Evolutionary conservation across 2,888 invertebrate species (phyloP), one percentile per base, ranked within the genome.

Genomic region (Heliconius ismenius): DNA sequence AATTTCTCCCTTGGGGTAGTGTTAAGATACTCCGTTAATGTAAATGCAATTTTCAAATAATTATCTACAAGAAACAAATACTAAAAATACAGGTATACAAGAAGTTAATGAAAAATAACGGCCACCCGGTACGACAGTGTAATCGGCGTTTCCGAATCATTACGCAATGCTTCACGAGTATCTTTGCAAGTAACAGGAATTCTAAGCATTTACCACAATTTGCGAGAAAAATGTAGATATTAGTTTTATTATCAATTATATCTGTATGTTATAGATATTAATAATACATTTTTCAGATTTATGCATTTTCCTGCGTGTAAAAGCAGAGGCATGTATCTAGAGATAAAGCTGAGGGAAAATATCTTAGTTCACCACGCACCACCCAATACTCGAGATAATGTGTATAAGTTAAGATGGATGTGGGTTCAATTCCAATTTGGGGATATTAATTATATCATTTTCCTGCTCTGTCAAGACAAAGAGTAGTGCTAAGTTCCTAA

Each of bases 81-180:
- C 54, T 13, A 18, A 49, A 49, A 73, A 62, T 13, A 73, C 58
- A 70, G 28, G 49, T 58, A 63, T 21, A 62, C 39, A 63, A 62
- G 43, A 36, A 70, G 10, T 15, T 39, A 65, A 49, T 76, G 73
- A 63, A 74, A 70, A 70, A 74, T 77, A 77, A 74, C 63, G 62
- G 67, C 73, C 78, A 80, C 82, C 82, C 81, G 74, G 62, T 32
- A 32, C 81, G 82, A 76, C 80, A 74, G 79, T 80, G 84, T 83
- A 85, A 86, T 87, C 83, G 83, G 83, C 83, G 83, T 82, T 88
- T 88, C 84, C 85, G 78, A 80, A 69, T 83, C 89, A 89, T 89
- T 89, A 84, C 81, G 72, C 83, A 79, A 82, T 84, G 86, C 84
- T 86, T 85, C 86, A 83, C 67, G 77, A 79, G 79, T 81, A 67